Percentiles rank a stretch among this genome's conserved stretches.
phyloP scores from a whole-genome alignment of 2,113 vertebrate genomes.

The Leucopternis melanops region DNA sequence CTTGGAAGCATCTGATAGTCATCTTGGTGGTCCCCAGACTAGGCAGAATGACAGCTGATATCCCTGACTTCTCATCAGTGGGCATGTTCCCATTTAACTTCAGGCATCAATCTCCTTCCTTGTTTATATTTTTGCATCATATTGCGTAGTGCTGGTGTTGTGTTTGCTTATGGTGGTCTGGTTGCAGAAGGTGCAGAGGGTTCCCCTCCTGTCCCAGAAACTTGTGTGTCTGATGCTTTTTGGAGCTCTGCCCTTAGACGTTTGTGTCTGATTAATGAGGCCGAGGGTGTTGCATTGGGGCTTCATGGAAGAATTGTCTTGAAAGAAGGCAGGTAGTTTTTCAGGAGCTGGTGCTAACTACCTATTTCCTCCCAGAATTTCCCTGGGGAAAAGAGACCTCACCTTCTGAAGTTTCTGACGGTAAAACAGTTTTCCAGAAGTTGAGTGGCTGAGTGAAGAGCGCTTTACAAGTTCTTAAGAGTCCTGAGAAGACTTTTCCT shows the following conservation, averaged over 20 bases:
- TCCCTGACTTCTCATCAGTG: background rate
- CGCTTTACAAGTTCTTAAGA: background rate
- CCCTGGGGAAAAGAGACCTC: background rate
- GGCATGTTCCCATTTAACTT: background rate
- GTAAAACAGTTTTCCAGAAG: background rate
- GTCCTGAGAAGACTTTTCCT: background rate
- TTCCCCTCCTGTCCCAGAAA: fast-evolving
- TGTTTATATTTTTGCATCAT: background rate
- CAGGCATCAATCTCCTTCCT: background rate
- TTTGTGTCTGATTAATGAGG: background rate
- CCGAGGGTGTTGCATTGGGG: background rate
- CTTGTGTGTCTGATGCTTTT: background rate
- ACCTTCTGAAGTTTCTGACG: background rate
- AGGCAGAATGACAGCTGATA: background rate
- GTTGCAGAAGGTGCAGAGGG: background rate
- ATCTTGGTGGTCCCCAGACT: background rate
- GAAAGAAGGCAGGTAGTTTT: background rate
- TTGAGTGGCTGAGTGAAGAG: background rate
- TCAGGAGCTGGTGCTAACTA: background rate
- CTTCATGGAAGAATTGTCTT: background rate
- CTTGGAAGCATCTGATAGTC: background rate
- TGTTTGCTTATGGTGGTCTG: background rate
- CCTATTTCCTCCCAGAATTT: background rate
- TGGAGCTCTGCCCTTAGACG: background rate
- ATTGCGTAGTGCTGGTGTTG: fast-evolving